Evolutionary conservation across 2,888 invertebrate genomes (phyloP).

Genomic region (Oscheius sp.): DNA sequence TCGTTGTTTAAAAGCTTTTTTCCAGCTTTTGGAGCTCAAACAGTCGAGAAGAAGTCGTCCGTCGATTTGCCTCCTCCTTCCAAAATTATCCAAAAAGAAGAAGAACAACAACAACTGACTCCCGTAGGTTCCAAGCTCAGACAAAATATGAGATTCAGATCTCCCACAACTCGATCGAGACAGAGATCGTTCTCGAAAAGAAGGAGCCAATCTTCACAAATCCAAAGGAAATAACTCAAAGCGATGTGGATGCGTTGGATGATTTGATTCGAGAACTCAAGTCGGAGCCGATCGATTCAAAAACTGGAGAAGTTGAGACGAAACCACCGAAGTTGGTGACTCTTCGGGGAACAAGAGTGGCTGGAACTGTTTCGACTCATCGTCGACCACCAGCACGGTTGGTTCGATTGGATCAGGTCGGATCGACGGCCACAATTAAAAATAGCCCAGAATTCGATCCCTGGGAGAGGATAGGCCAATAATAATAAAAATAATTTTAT

Average conservation of each 20-base stretch:
- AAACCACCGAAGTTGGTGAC: neutral
- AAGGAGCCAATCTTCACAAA: neutral
- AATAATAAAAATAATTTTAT: constrained; percentile 8
- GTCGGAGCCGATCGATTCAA: neutral
- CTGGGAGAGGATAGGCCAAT: constrained; percentile 30
- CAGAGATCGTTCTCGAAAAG: too few relatives aligned
- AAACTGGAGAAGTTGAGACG: neutral
- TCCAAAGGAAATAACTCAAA: neutral
- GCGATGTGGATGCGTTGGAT: constrained; percentile 16
- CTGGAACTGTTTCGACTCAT: constrained; percentile 7
- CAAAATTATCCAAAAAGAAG: neutral
- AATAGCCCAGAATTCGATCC: constrained; percentile 27
- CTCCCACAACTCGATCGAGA: neutral
- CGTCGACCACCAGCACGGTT: neutral
- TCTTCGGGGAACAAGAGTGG: constrained; percentile 9
- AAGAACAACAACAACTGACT: neutral
- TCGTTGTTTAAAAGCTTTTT: neutral
- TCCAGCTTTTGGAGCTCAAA: constrained; percentile 3
- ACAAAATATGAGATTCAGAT: neutral
- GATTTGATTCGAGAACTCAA: neutral
- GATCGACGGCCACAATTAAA: constrained; percentile 20
- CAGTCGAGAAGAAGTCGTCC: neutral
- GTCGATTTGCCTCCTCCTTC: neutral
- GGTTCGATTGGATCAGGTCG: neutral
- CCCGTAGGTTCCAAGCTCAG: neutral